phyloP scores from a whole-genome alignment of 2,888 invertebrate genomes.

The Autographa gamma region DNA sequence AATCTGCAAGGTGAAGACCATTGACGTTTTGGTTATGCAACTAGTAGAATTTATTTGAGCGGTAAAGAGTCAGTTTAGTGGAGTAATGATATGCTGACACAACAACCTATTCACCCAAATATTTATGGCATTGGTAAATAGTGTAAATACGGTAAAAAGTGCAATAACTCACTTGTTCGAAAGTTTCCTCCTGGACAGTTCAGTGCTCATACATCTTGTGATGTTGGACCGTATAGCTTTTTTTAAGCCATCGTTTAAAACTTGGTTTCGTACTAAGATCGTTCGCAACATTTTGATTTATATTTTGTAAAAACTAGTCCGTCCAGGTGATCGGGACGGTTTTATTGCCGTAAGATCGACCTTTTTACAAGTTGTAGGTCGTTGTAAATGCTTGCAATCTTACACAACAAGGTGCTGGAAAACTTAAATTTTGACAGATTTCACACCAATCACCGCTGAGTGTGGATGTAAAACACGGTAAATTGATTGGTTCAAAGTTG shows the following conservation, averaged over 20 bases:
- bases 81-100: neutral
- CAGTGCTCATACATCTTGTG: slow-evolving; percentile 89
- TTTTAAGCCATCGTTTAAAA: slow-evolving; percentile 90
- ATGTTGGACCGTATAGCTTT: slow-evolving; percentile 89
- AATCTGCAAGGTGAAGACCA: slow-evolving; percentile 71
- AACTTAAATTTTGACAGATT: slow-evolving; percentile 41
- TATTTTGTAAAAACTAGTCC: slow-evolving; percentile 72
- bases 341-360: slow-evolving; percentile 77
- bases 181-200: slow-evolving; percentile 90
- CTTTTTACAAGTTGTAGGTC: slow-evolving; percentile 77
- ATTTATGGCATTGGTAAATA: slow-evolving; percentile 8
- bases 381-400: slow-evolving; percentile 39
- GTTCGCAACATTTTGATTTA: slow-evolving; percentile 92
- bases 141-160: slow-evolving; percentile 33
- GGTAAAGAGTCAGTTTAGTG: slow-evolving; percentile 10
- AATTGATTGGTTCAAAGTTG: neutral
- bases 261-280: slow-evolving; percentile 91
- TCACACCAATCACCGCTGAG: slow-evolving; percentile 38
- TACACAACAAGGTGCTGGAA: slow-evolving; percentile 6
- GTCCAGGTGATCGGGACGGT: slow-evolving; percentile 83
- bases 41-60: slow-evolving; percentile 55
- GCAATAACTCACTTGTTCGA: slow-evolving; percentile 88
- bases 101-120: slow-evolving; percentile 16
- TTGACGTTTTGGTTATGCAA: slow-evolving; percentile 88
- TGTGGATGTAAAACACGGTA: neutral